Percentiles rank a stretch among this genome's conserved stretches.
Conservation (phyloP, 2,888 invertebrate species). For the Polyommatus iphigenia region DNA sequence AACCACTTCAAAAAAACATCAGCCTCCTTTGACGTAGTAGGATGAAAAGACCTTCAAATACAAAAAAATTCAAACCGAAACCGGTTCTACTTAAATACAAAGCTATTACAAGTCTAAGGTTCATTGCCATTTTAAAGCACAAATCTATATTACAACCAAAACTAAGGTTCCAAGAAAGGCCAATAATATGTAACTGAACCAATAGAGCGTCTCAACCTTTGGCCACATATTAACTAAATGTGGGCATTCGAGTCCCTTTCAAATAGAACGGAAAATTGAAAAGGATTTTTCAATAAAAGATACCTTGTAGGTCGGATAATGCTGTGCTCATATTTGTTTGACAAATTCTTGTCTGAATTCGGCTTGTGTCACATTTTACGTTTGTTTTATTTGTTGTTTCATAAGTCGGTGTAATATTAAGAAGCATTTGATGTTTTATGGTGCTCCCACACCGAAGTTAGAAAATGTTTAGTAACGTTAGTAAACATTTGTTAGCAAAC, state of each 20-base stretch:
- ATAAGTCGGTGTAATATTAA: too few relatives aligned
- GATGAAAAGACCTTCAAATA: too few relatives aligned
- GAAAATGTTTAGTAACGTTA: too few relatives aligned
- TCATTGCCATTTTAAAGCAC: background rate
- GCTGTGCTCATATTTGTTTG: background rate
- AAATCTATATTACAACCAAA: background rate
- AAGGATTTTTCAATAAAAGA: conserved; percentile 40
- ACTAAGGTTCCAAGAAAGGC: background rate
- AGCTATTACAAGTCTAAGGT: background rate
- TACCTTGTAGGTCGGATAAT: conserved; percentile 12
- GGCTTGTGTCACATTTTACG: background rate
- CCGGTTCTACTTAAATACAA: too few relatives aligned
- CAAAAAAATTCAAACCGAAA: too few relatives aligned
- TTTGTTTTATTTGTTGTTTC: background rate
- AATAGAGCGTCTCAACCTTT: conserved; percentile 26
- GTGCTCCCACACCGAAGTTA: too few relatives aligned
- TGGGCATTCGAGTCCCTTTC: conserved; percentile 27
- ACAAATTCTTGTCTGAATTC: background rate
- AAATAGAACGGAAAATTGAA: conserved; percentile 42
- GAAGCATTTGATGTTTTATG: too few relatives aligned
- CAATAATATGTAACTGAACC: conserved; percentile 9
- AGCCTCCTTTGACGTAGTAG: too few relatives aligned
- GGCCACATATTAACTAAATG: conserved; percentile 27
- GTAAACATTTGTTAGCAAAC: too few relatives aligned
- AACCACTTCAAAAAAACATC: too few relatives aligned